These are phyloP conservation scores for Cyclophora albipunctata DNA, from an alignment of 2,888 invertebrate genomes.

Conservation along the genomic window DNA sequence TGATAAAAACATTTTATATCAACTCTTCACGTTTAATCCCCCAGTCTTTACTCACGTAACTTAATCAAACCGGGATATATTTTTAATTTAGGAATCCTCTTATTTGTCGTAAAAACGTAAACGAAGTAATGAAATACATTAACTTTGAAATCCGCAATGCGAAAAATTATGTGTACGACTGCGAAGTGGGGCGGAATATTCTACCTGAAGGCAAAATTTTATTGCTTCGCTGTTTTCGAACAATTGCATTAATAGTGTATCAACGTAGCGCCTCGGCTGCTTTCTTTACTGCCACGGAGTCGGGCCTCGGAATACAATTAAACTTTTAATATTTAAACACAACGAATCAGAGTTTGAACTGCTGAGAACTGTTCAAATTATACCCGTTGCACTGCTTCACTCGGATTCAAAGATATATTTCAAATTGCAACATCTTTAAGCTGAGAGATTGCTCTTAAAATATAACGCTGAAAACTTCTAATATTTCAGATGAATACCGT, in stretches of 20 bases:
- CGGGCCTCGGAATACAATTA: slow-evolving; percentile 57
- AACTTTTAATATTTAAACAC: slow-evolving; percentile 65
- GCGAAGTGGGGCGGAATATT: slow-evolving; percentile 60
- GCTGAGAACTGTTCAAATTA: slow-evolving; percentile 17
- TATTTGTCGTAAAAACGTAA: slow-evolving; percentile 31
- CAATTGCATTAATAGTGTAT: slow-evolving; percentile 75
- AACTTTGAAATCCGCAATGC: slow-evolving; percentile 64
- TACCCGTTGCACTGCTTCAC: too few relatives aligned
- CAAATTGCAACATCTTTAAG: too few relatives aligned
- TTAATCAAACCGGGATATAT: slow-evolving; percentile 11
- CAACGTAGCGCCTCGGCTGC: slow-evolving; percentile 52
- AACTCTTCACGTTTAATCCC: too few relatives aligned
- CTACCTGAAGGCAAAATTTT: slow-evolving; percentile 69
- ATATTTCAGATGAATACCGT: too few relatives aligned
- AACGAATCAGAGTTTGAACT: slow-evolving; percentile 45
- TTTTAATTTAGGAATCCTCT: slow-evolving; percentile 25
- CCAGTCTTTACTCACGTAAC: slow-evolving; percentile 5
- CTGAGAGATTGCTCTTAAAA: too few relatives aligned
- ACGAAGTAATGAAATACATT: slow-evolving; percentile 38
- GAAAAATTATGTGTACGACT: slow-evolving; percentile 66
- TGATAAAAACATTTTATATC: too few relatives aligned
- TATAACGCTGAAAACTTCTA: too few relatives aligned
- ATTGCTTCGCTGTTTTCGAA: slow-evolving; percentile 66
- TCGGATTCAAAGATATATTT: too few relatives aligned
- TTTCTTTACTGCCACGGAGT: slow-evolving; percentile 61